Evolutionary conservation across 1,140 invertebrate genomes (phyloP).

Genomic region (Sitophilus oryzae): DNA sequence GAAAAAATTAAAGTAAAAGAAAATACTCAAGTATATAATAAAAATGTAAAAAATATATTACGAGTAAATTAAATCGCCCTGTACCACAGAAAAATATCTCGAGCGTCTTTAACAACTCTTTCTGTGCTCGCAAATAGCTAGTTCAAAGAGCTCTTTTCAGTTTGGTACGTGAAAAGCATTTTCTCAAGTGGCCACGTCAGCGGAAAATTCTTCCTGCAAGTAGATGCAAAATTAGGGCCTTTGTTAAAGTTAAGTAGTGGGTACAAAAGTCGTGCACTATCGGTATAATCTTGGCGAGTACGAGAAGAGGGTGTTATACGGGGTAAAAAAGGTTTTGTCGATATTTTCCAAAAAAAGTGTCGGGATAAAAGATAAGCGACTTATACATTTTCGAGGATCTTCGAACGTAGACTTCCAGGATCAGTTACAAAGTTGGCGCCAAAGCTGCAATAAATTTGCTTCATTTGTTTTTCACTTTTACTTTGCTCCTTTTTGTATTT

Average conservation of each 20-base stretch:
- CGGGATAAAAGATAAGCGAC: too few species aligned
- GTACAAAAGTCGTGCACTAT: conserved; percentile 14
- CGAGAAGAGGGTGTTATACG: neutral
- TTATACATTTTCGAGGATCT: too few species aligned
- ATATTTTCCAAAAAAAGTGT: too few species aligned
- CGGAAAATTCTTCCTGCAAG: conserved; percentile 7
- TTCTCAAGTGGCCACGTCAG: conserved; percentile 17
- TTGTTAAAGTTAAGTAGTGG: conserved; percentile 10
- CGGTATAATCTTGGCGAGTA: neutral
- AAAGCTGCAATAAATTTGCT: too few species aligned
- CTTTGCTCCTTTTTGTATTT: too few species aligned
- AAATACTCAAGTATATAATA: too few species aligned
- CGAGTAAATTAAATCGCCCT: neutral
- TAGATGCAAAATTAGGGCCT: conserved; percentile 11
- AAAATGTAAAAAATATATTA: neutral
- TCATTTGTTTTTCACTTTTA: too few species aligned
- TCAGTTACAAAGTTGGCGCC: too few species aligned
- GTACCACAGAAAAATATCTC: conserved; percentile 7
- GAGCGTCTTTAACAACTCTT: conserved; percentile 9
- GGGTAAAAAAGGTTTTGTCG: too few species aligned
- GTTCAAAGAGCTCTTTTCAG: conserved; percentile 6
- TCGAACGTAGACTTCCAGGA: too few species aligned
- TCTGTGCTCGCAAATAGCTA: conserved; percentile 4
- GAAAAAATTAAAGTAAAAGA: too few species aligned
- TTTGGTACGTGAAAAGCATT: conserved; percentile 11